phyloP scores from a whole-genome alignment of 2,797 vertebrate genomes.

The Fratercula arctica region DNA sequence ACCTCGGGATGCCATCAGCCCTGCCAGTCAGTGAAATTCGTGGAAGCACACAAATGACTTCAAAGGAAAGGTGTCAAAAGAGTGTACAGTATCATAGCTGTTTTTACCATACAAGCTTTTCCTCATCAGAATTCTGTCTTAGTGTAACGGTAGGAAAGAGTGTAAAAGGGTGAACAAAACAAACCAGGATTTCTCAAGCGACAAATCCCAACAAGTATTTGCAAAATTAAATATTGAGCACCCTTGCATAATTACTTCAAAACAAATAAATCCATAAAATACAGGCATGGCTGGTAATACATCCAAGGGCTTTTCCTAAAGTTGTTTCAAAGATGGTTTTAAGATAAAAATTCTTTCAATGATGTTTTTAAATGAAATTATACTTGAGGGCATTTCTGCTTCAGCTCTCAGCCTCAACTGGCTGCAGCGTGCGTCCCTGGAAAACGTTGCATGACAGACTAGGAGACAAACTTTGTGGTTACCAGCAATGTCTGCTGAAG shows the following conservation, averaged over 20 bases:
- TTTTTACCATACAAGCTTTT: background rate
- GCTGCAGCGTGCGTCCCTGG: background rate
- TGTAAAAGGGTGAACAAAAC: background rate
- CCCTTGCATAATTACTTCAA: background rate
- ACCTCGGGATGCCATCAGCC: background rate
- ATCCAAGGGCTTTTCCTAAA: background rate
- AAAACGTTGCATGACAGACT: background rate
- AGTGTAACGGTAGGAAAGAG: background rate
- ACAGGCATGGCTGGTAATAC: background rate
- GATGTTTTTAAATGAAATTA: slow-evolving; percentile 7
- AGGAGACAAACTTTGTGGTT: background rate
- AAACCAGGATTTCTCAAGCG: background rate
- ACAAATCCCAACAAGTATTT: background rate
- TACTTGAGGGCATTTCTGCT: background rate
- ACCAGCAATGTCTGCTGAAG: background rate
- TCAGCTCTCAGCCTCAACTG: background rate
- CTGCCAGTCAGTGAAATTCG: background rate
- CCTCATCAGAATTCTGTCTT: background rate
- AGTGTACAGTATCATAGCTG: background rate
- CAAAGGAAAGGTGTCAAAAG: background rate
- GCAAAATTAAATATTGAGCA: background rate
- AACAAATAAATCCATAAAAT: background rate
- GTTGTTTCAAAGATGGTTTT: background rate
- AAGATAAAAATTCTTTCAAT: slow-evolving; percentile 2
- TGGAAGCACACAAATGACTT: background rate